Percentiles rank a stretch among this genome's conserved stretches.
phyloP scores from a whole-genome alignment of 2,113 vertebrate genomes.

The Lipophrys pholis region DNA sequence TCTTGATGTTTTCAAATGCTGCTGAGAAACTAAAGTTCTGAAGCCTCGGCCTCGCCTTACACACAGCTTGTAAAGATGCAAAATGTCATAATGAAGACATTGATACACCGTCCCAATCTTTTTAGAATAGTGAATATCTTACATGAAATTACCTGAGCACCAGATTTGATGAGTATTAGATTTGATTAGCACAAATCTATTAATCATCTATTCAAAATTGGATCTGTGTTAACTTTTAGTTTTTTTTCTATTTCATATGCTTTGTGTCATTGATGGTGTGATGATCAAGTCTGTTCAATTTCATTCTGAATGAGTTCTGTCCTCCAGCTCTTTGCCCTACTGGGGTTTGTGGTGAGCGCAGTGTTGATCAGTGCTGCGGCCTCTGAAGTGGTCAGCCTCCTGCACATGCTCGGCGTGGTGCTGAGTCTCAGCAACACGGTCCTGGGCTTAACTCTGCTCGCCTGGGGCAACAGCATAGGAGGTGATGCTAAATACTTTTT shows the following conservation, averaged over 20 bases:
- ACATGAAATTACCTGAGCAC: too few relatives aligned
- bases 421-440: slow-evolving; percentile 95
- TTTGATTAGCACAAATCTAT: too few relatives aligned
- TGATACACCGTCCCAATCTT: too few relatives aligned
- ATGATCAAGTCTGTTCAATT: background rate
- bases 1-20: too few relatives aligned
- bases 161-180: too few relatives aligned
- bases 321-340: slow-evolving; percentile 89
- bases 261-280: background rate
- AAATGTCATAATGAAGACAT: too few relatives aligned
- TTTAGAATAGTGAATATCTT: too few relatives aligned
- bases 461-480: slow-evolving; percentile 97
- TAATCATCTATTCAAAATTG: background rate
- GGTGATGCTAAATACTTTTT: slow-evolving; percentile 23
- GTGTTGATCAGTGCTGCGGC: slow-evolving; percentile 91
- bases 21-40: too few relatives aligned
- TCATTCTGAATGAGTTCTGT: background rate
- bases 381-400: slow-evolving; percentile 92
- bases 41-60: too few relatives aligned
- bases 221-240: too few relatives aligned
- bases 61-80: too few relatives aligned
- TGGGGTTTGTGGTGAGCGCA: slow-evolving; percentile 94
- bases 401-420: slow-evolving; percentile 90
- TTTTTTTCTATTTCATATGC: background rate
- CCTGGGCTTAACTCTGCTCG: slow-evolving; percentile 93